Base-by-base conservation (phyloP, 2,113 vertebrate genomes). In the Ophthalmolycus amberensis region DNA sequence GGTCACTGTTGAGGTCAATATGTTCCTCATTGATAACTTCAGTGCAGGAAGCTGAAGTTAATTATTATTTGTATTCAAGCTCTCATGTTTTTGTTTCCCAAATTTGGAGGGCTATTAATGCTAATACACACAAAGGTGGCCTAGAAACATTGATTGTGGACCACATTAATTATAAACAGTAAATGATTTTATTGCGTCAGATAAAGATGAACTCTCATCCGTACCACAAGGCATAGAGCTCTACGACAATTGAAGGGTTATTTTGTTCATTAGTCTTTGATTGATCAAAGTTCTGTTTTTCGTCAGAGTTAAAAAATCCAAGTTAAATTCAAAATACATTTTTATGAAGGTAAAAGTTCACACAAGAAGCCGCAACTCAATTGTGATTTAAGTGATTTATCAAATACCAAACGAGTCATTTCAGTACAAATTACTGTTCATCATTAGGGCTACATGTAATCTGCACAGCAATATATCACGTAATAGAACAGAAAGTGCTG, bases 21-120 rank as follows among this genome's bases (percentile, higher is more conserved):
- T 78, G 85, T 67, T 82, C 52, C 38, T 32, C 32, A 70, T 66
- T 77, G 85, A 89, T 88, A 77, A 67, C 16, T 71, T 67, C 59
- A 62, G 25, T 8, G 63, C 40, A 60, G 25, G 46, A 85, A 65
- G 37, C 44, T 54, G n/a, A 80, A 42, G 34, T 20, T 67, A 83
- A 5, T 10, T 54, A 11, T 38, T 63, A 60, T 71, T 83, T 76
- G 27, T 50, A 32, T 67, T 77, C 32, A 58, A 48, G 29, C 37
- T 54, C 34, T 46, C 6, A 27, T 58, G 18, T 76, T 81, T 42
- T n/a, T 54, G 9, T n/a, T 54, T 54, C 20, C 22, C 22, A 42
- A 44, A 58, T 52, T 54, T 70, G 44, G 11, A 34, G 25, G 32
- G 22, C 14, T 10, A 56, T 62, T 69, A 52, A 60, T 6, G 16